A percentile compares a stretch with the other conserved stretches of the same genome.
phyloP scores from a whole-genome alignment of 2,888 invertebrate genomes.

The Eudemis profundana region DNA sequence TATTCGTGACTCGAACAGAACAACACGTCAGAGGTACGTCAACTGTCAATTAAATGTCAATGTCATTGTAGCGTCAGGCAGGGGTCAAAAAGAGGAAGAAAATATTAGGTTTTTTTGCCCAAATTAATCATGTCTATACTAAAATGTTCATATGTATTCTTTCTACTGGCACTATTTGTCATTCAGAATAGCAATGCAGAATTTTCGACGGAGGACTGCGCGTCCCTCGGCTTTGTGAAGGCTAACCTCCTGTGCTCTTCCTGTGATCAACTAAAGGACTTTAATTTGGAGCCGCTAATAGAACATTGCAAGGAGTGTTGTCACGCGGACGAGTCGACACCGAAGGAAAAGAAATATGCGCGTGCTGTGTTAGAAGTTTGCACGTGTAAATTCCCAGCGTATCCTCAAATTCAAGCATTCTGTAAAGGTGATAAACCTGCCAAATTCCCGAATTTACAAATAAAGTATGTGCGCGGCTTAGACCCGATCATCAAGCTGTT shows the following conservation, averaged over 20 bases:
- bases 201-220: slow-evolving; percentile 93
- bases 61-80: neutral
- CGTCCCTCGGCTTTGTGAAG: slow-evolving; percentile 93
- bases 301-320: slow-evolving; percentile 92
- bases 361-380: slow-evolving; percentile 98
- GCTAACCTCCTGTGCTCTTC: slow-evolving; percentile 94
- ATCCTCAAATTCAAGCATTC: slow-evolving; percentile 99
- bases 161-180: slow-evolving; percentile 48
- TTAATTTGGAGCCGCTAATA: slow-evolving; percentile 88
- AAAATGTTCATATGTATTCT: slow-evolving; percentile 41
- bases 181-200: slow-evolving; percentile 70
- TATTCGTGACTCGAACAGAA: slow-evolving; percentile 15
- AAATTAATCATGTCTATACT: slow-evolving; percentile 42
- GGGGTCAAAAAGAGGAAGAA: neutral
- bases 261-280: slow-evolving; percentile 93
- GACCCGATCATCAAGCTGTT: slow-evolving; percentile 97
- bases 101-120: neutral
- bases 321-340: slow-evolving; percentile 88
- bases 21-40: slow-evolving; percentile 25
- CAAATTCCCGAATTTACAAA: slow-evolving; percentile 95
- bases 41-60: slow-evolving; percentile 40
- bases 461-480: slow-evolving; percentile 96
- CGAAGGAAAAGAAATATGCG: slow-evolving; percentile 91
- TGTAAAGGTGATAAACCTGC: slow-evolving; percentile 96
- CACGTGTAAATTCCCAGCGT: slow-evolving; percentile 98